Evolutionary conservation across 2,797 vertebrate species (phyloP), one percentile per base, ranked within the genome.

Genomic region (Characodon lateralis): DNA sequence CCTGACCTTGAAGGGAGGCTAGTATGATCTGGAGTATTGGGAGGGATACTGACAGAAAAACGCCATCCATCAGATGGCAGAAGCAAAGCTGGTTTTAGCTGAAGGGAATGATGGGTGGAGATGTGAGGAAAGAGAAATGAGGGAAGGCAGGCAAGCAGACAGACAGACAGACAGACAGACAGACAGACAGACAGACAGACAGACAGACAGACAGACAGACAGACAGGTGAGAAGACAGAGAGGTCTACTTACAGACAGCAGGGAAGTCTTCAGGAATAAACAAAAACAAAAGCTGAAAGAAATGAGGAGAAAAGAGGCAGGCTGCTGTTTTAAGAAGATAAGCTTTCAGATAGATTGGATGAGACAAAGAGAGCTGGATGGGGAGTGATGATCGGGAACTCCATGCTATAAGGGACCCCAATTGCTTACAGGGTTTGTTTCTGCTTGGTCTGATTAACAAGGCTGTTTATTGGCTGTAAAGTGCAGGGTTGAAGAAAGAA

Each of bases 401-500:
- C 79, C 26, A 69, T 81, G 81, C 85, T 83, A 43, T 84, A 74
- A 77, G 46, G 80, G 77, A 41, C 72, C 13, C 20, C 79, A 78
- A 88, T 86, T 80, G 87, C 90, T 91, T 85, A 82, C 77, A 68
- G 79, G 83, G 87, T 89, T 88, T 85, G 77, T 85, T 91, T 91
- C 81, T 89, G 86, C 79, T 31, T 65, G 26, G 18, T 77, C 80
- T 92, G 93, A 94, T 94, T 90, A 91, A 93, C 81, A 86, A 81
- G 76, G 83, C 72, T 91, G 86, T 90, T 89, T 81, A 78, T 77
- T 78, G 85, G 77, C 77, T 79, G 74, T 83, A 78, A 86, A 82
- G 81, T 68, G 72, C 28, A 65, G 76, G 74, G 72, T 26, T 70
- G 46, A 55, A 79, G 83, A 83, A 83, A 75, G 75, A 50, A 70